Conservation (phyloP, 2,888 invertebrate genomes). For the Idaea dimidiata region DNA sequence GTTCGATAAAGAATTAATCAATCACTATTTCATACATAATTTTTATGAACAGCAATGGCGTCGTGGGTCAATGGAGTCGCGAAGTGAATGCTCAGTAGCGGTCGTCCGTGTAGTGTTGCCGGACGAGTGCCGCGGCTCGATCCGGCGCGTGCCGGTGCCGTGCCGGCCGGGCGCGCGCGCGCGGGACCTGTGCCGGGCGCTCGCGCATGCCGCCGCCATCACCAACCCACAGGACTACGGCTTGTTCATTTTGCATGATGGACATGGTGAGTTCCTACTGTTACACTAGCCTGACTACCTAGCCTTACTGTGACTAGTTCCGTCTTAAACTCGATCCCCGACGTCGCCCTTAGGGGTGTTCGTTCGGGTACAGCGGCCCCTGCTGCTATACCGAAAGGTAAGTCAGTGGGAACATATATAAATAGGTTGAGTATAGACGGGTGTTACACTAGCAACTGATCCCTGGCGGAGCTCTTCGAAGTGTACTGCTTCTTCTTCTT, state of each 20-base stretch:
- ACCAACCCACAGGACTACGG: constrained; percentile 98
- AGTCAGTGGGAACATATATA: too few relatives aligned
- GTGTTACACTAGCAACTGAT: too few relatives aligned
- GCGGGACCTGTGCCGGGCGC: constrained; percentile 94
- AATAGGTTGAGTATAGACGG: too few relatives aligned
- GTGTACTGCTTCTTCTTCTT: too few relatives aligned
- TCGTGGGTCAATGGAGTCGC: constrained; percentile 71
- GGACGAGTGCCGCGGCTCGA: constrained; percentile 95
- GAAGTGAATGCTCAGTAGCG: constrained; percentile 52
- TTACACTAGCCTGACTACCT: not conserved
- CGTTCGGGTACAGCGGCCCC: too few relatives aligned
- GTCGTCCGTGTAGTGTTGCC: constrained; percentile 95
- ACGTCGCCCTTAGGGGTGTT: too few relatives aligned
- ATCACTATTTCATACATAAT: not conserved
- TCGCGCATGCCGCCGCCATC: constrained; percentile 96
- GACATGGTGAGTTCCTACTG: constrained; percentile 84
- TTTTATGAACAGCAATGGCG: constrained; percentile 59
- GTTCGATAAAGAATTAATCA: too few relatives aligned
- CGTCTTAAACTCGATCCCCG: too few relatives aligned
- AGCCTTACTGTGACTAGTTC: too few relatives aligned
- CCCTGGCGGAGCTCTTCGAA: too few relatives aligned
- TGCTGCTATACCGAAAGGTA: too few relatives aligned
- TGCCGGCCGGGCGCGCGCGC: constrained; percentile 96
- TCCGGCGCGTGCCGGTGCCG: constrained; percentile 94
- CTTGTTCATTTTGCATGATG: constrained; percentile 93